These are phyloP conservation scores for Buceros bicornis DNA, from an alignment of 2,797 vertebrate species.

Conservation along the genomic window DNA sequence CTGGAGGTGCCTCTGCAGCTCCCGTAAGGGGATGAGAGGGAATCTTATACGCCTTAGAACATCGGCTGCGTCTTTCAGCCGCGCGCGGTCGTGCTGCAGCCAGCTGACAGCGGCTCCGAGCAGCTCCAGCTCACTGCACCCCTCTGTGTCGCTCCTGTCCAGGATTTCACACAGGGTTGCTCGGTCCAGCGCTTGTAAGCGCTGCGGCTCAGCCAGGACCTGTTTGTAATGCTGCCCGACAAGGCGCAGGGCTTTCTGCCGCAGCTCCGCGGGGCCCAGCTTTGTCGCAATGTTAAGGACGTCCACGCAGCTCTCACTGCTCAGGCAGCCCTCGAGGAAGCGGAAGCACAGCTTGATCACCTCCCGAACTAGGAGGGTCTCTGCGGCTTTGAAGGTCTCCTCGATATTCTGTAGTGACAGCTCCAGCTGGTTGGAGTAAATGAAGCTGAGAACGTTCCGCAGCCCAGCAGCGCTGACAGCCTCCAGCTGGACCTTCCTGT, in stretches of 20 bases:
- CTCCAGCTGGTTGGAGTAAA: constrained; percentile 69
- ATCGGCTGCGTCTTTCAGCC: not conserved
- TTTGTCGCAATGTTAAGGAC: constrained; percentile 42
- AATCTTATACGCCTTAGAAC: constrained; percentile 56
- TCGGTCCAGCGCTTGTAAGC: constrained; percentile 39
- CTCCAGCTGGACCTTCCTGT: not conserved
- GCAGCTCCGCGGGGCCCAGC: constrained; percentile 19
- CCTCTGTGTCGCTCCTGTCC: not conserved
- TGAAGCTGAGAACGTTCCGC: constrained; percentile 62
- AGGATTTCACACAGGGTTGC: constrained; percentile 57
- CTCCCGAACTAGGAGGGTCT: constrained; percentile 66
- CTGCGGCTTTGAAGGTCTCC: constrained; percentile 67
- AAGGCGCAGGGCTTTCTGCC: constrained; percentile 1
- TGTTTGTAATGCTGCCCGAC: not conserved
- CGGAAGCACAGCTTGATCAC: constrained; percentile 63
- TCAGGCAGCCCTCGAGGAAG: constrained; percentile 65
- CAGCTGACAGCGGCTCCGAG: constrained; percentile 9
- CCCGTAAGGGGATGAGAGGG: constrained; percentile 54
- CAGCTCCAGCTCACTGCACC: constrained; percentile 54
- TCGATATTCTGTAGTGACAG: constrained; percentile 59
- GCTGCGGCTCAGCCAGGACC: constrained; percentile 24
- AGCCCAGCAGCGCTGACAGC: constrained; percentile 45
- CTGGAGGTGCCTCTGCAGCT: constrained; percentile 33
- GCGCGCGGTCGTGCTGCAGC: not conserved
- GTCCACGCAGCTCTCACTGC: constrained; percentile 35